These are phyloP conservation scores for Adrianichthys oophorus DNA, from an alignment of 2,797 vertebrate species.

Conservation along the genomic window DNA sequence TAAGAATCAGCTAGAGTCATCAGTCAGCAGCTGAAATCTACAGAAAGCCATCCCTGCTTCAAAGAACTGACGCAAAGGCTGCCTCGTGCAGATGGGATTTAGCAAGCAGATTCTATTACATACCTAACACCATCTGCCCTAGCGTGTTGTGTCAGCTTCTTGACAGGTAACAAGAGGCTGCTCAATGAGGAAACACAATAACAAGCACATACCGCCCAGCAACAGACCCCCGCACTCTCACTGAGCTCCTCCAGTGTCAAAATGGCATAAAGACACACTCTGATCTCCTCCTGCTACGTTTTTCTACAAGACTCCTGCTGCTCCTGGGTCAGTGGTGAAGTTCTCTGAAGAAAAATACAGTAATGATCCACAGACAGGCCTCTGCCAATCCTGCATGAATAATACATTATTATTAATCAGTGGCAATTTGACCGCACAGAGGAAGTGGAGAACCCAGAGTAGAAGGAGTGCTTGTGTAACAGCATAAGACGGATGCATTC, in stretches of 20 bases:
- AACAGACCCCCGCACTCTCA: slow-evolving; percentile 45
- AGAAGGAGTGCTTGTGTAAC: slow-evolving; percentile 43
- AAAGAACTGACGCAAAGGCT: slow-evolving; percentile 14
- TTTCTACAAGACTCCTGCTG: slow-evolving; percentile 52
- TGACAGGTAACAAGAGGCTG: slow-evolving; percentile 66
- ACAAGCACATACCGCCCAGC: slow-evolving; percentile 53
- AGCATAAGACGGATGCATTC: no score
- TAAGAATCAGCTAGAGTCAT: slow-evolving; percentile 24
- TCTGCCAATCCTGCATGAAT: slow-evolving; percentile 37
- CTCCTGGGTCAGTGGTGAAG: slow-evolving; percentile 44
- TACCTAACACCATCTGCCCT: slow-evolving; percentile 56
- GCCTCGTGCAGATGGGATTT: slow-evolving; percentile 52
- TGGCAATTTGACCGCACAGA: slow-evolving; percentile 58
- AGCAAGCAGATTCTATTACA: slow-evolving; percentile 50
- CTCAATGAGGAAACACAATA: slow-evolving; percentile 58
- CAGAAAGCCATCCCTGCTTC: slow-evolving; percentile 14
- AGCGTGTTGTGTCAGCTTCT: slow-evolving; percentile 57
- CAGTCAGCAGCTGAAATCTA: slow-evolving; percentile 7
- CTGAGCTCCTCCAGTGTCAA: slow-evolving; percentile 61
- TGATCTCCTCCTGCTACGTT: slow-evolving; percentile 55
- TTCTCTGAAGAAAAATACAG: slow-evolving; percentile 7
- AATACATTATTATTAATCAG: slow-evolving; percentile 50
- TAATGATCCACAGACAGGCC: slow-evolving; percentile 18
- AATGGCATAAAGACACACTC: slow-evolving; percentile 49
- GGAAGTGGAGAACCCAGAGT: slow-evolving; percentile 8